These are phyloP conservation scores for Oncorhynchus kisutch DNA, from an alignment of 2,113 vertebrate species.

Conservation along the genomic window DNA sequence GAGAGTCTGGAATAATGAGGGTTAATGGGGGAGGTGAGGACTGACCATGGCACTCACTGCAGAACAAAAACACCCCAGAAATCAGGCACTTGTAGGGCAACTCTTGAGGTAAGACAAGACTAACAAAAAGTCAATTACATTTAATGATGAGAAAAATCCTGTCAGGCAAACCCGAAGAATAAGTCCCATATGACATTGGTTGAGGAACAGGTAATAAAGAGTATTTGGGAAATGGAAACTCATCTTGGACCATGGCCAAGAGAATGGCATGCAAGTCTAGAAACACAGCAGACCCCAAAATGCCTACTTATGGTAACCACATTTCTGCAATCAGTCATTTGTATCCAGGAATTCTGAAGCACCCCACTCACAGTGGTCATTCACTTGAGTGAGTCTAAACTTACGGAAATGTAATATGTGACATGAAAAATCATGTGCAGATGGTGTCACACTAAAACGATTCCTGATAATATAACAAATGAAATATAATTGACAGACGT, in stretches of 20 bases:
- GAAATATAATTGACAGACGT: not conserved
- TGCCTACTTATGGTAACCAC: not conserved
- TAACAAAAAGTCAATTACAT: slow-evolving; percentile 26
- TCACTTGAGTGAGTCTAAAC: slow-evolving; percentile 39
- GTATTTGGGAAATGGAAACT: not conserved
- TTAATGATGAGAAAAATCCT: not conserved
- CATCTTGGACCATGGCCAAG: not conserved
- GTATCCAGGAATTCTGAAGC: slow-evolving; percentile 28
- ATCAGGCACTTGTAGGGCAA: slow-evolving; percentile 70
- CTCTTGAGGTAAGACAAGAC: slow-evolving; percentile 65
- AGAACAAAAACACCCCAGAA: slow-evolving; percentile 63
- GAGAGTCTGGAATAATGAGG: slow-evolving; percentile 34
- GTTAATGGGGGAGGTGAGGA: slow-evolving; percentile 36
- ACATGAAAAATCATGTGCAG: slow-evolving; percentile 20
- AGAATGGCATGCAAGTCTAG: not conserved
- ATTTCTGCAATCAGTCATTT: not conserved
- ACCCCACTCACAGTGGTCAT: slow-evolving; percentile 37
- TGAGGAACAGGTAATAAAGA: not conserved
- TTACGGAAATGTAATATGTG: slow-evolving; percentile 26
- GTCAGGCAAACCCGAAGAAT: slow-evolving; percentile 13
- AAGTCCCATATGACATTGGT: slow-evolving; percentile 13
- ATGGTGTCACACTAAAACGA: slow-evolving; percentile 16
- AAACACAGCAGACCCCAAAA: not conserved
- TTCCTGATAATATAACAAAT: not conserved
- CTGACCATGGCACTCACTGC: slow-evolving; percentile 59